Percentiles rank a stretch among this genome's conserved stretches.
phyloP scores from a whole-genome alignment of 1,140 invertebrate genomes.

The Aphidius gifuensis region DNA sequence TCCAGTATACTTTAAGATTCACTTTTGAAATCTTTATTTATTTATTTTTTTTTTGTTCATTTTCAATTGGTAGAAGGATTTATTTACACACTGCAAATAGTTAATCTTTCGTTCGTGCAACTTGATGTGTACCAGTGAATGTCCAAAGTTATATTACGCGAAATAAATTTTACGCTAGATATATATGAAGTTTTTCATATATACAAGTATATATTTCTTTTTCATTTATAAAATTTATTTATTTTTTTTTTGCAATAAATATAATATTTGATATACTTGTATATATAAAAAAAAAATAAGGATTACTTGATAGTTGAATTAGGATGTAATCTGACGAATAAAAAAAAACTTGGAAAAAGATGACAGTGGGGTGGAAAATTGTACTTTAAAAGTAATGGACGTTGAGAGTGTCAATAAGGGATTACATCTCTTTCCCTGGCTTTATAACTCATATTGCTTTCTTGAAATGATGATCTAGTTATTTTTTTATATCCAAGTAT shows the following conservation, averaged over 20 bases:
- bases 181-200: slow-evolving; percentile 10
- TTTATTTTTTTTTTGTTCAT: not conserved
- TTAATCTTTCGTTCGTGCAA: slow-evolving; percentile 29
- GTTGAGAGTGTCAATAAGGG: slow-evolving; percentile 36
- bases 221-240: slow-evolving; percentile 1
- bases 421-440: slow-evolving; percentile 31
- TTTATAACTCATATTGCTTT: slow-evolving; percentile 25
- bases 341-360: slow-evolving; percentile 8
- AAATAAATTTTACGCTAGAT: slow-evolving; percentile 39
- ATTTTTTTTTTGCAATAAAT: not conserved
- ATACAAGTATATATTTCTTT: no score
- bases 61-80: not conserved
- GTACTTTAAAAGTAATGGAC: slow-evolving; percentile 29
- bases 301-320: no score
- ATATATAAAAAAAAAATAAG: no score
- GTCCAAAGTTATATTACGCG: slow-evolving; percentile 34
- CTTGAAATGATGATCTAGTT: no score
- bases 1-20: no score
- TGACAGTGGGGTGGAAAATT: slow-evolving; percentile 42
- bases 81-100: not conserved
- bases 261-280: no score
- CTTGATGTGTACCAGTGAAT: slow-evolving; percentile 30
- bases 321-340: no score
- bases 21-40: no score
- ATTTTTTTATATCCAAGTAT: no score